These are phyloP conservation scores for Caloenas nicobarica DNA, from an alignment of 2,113 vertebrate species.

Conservation along the genomic window DNA sequence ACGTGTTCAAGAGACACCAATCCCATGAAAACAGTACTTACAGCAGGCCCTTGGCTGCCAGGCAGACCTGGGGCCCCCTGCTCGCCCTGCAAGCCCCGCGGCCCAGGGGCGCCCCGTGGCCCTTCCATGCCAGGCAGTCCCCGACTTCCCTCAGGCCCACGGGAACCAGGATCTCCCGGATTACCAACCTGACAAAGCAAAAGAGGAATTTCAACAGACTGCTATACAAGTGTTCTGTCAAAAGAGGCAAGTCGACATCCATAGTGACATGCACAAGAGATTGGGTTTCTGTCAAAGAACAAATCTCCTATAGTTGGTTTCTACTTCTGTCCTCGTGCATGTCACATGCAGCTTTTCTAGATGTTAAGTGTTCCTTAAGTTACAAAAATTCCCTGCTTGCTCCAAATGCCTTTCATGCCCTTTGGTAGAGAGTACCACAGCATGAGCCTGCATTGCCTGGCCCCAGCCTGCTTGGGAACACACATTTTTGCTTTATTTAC, in stretches of 20 bases:
- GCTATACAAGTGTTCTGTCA: neutral
- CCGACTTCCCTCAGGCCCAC: slow-evolving; percentile 88
- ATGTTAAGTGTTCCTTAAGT: neutral
- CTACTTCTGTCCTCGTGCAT: neutral
- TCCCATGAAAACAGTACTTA: slow-evolving; percentile 67
- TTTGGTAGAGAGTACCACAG: neutral
- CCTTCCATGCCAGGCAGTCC: slow-evolving; percentile 92
- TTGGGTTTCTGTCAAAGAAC: neutral
- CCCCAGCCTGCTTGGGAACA: neutral
- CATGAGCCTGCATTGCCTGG: neutral
- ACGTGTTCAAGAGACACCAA: neutral
- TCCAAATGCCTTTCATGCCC: neutral
- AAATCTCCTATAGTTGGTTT: neutral
- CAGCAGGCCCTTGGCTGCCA: slow-evolving; percentile 89
- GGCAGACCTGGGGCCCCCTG: slow-evolving; percentile 88
- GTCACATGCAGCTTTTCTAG: neutral
- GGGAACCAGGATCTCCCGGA: slow-evolving; percentile 85
- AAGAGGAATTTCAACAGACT: neutral
- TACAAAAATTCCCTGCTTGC: neutral
- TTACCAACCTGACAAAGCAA: slow-evolving; percentile 79
- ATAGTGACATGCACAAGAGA: neutral
- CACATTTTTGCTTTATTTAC: neutral
- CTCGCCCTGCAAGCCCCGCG: slow-evolving; percentile 91
- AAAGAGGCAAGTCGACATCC: neutral
- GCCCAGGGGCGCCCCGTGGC: slow-evolving; percentile 85